Evolutionary conservation across 2,888 invertebrate genomes (phyloP), one percentile per base, ranked within the genome.

Genomic region (Polydrusus tereticollis): DNA sequence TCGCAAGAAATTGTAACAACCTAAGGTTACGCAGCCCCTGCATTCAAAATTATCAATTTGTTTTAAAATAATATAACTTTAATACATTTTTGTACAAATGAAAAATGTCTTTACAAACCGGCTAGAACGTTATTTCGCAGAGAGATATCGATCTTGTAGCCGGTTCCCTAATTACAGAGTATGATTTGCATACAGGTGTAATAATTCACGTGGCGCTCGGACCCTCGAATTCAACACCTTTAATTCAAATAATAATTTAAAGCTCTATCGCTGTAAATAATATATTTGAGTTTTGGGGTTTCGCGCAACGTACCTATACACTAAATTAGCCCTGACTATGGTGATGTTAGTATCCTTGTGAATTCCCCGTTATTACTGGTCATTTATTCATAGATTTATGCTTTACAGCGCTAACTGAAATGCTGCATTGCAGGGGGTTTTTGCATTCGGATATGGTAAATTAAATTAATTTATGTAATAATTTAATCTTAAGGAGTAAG

Each of bases 161-260:
- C 47, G 60, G 26, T 60, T 60, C 38, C 45, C 57, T 59, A 69
- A 69, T 69, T 69, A 69, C 62, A 18, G 20, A 47, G 20, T n/a
- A 18, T 20, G 26, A 77, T 79, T 78, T 78, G 64, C 76, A 78
- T 77, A 72, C 71, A 69, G 74, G 71, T 73, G 75, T 73, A 72
- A 77, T 79, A 78, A 78, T 74, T 78, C 74, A 77, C 67, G 64
- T 43, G 52, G 50, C 59, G 67, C 62, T 68, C 73, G 72, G 68
- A 62, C 76, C 66, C 72, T 69, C 72, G 72, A 75, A 72, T 58
- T 69, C 74, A 73, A 77, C 78, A 75, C 76, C 74, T 76, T 73
- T 70, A 76, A 76, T 77, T 77, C 72, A 75, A 76, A 76, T 72
- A 76, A 76, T 76, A 76, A 77, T 77, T 69, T 76, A 78, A 74